A percentile compares a stretch with the other conserved stretches of the same genome.
Conservation (phyloP, 1,140 invertebrate species). For the Pararge aegeria region DNA sequence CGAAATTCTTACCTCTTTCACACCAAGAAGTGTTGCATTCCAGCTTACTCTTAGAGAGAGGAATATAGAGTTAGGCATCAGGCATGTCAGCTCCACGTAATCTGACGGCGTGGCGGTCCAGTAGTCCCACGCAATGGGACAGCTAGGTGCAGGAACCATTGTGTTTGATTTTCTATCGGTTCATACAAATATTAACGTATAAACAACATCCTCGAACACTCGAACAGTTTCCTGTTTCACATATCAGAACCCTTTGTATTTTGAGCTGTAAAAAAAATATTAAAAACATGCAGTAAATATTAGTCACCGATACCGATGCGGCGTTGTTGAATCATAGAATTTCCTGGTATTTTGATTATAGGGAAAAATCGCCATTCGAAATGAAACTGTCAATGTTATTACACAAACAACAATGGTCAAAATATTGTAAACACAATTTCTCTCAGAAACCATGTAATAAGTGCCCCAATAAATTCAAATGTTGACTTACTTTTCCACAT, state of each 20-base stretch:
- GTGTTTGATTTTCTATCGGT: conserved; percentile 60
- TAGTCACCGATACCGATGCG: conserved; percentile 59
- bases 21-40: conserved; percentile 88
- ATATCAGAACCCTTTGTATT: conserved; percentile 43
- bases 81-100: conserved; percentile 86
- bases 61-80: conserved; percentile 92
- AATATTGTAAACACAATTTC: conserved; percentile 32
- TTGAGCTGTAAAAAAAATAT: conserved; percentile 61
- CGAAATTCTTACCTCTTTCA: conserved; percentile 87
- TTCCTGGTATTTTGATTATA: conserved; percentile 78
- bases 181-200: conserved; percentile 52
- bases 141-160: conserved; percentile 84
- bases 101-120: conserved; percentile 82
- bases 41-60: conserved; percentile 85
- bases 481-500: conserved; percentile 47
- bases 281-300: conserved; percentile 35
- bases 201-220: conserved; percentile 64
- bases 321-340: conserved; percentile 77
- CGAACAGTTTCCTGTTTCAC: conserved; percentile 43
- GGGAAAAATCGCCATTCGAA: conserved; percentile 74
- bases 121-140: conserved; percentile 82
- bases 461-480: conserved; percentile 41
- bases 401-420: conserved; percentile 62
- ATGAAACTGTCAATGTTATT: conserved; percentile 69
- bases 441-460: conserved; percentile 19